Evolutionary conservation across 2,888 invertebrate species (phyloP), one percentile per base, ranked within the genome.

Genomic region (Mythimna ferrago): DNA sequence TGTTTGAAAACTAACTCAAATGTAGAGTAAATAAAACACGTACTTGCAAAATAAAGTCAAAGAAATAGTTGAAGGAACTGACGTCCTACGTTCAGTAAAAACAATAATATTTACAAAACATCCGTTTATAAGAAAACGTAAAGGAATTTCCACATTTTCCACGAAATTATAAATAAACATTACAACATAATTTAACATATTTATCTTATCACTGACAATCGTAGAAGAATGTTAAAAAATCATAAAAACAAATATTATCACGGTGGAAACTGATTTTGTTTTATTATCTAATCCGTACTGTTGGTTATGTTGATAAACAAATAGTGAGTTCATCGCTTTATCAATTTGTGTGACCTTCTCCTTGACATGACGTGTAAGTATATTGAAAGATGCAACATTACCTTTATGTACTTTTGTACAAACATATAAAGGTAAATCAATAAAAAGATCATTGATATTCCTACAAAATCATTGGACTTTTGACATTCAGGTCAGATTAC

Each of bases 311-410:
- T 86, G 82, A 82, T 78, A 86, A 82, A 78, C 61, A 86, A 83
- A 80, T 78, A 75, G 56, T 58, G 76, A 78, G 83, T 87, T 86
- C 83, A 76, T 83, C 80, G 78, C 74, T 71, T 85, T 81, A 82
- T 81, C 78, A 78, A 80, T 81, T 72, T 32, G 60, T 66, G 64
- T 72, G 58, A 74, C 82, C 86, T 80, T 84, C 71, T 64, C 79
- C 73, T 86, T 82, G 73, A 75, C 68, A 70, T 70, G 21, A n/a
- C 61, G 65, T 53, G 21, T 44, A 51, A 10, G 11, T 57, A 62
- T 44, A 51, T 71, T 41, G 19, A 48, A 57, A 73, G 61, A 44
- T 53, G 56, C n/a, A 48, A 41, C 38, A 48, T 57, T 66, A 65
- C 71, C 81, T 70, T 64, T 62, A 51, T 32, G 41, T 48, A 51